Conservation (phyloP, 2,113 vertebrate species). For the Nothocercus julius region DNA sequence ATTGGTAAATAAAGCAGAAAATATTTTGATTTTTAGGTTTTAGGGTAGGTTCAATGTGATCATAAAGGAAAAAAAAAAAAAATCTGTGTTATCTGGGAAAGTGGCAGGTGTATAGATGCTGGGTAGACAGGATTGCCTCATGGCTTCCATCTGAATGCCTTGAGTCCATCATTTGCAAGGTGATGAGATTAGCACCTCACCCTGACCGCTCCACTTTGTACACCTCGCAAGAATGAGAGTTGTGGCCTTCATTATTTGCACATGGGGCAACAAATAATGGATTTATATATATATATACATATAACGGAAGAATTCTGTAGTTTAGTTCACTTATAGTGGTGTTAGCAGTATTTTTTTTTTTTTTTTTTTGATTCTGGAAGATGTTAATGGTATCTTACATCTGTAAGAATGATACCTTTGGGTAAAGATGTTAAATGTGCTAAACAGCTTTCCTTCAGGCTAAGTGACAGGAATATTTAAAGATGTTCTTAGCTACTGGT, state of each 20-base stretch:
- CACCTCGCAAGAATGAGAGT: background rate
- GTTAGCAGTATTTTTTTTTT: background rate
- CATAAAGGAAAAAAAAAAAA: background rate
- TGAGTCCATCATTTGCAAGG: background rate
- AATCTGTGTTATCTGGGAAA: background rate
- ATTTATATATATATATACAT: background rate
- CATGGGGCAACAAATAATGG: background rate
- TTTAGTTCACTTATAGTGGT: slow-evolving; percentile 20
- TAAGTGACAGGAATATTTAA: slow-evolving; percentile 25
- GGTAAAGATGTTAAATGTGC: slow-evolving; percentile 19
- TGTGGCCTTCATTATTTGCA: background rate
- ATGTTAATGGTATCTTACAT: slow-evolving; percentile 25
- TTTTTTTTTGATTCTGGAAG: background rate
- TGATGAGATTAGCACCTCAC: background rate
- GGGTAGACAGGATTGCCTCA: background rate
- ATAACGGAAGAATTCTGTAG: background rate
- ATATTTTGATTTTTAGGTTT: background rate
- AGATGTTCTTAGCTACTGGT: background rate
- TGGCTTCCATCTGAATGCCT: background rate
- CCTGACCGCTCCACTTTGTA: background rate
- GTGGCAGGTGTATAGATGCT: background rate
- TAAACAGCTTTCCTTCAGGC: slow-evolving; percentile 42
- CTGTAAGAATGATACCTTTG: background rate
- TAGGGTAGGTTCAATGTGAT: background rate
- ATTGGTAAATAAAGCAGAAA: background rate